phyloP scores from a whole-genome alignment of 2,113 vertebrate species.

The Strigops habroptila region DNA sequence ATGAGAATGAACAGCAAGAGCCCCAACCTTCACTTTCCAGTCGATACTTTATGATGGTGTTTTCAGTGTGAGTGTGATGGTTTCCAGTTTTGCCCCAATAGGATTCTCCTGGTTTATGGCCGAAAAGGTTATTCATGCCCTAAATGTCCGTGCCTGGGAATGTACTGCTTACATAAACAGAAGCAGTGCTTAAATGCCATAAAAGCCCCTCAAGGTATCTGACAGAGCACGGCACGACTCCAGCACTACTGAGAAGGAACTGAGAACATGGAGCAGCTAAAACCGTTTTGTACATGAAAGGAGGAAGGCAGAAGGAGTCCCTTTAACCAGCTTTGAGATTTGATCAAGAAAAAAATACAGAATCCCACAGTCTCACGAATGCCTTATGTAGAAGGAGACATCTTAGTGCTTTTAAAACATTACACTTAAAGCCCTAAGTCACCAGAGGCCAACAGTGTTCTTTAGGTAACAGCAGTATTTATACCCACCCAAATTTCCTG shows the following conservation, averaged over 20 bases:
- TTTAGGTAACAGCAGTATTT: neutral
- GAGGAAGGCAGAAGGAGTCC: neutral
- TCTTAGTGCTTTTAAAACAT: neutral
- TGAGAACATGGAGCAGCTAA: neutral
- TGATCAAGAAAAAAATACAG: neutral
- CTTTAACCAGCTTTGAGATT: neutral
- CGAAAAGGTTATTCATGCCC: neutral
- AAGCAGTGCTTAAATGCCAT: neutral
- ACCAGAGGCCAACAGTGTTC: neutral
- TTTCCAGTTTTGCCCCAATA: neutral
- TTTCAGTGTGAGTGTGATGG: neutral
- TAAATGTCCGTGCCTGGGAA: slow-evolving; percentile 5
- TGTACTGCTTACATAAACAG: neutral
- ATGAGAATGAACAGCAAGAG: slow-evolving; percentile 50
- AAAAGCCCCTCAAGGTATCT: neutral
- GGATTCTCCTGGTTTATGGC: slow-evolving; percentile 28
- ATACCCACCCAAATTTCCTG: neutral
- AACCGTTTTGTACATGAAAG: neutral
- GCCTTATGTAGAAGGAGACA: neutral
- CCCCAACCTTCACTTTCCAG: neutral
- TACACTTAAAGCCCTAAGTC: neutral
- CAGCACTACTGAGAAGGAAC: neutral
- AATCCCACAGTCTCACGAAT: neutral
- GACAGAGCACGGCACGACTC: neutral
- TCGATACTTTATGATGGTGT: neutral